Conservation (phyloP, 2,797 vertebrate genomes). For the Heteromormyrus szaboi region DNA sequence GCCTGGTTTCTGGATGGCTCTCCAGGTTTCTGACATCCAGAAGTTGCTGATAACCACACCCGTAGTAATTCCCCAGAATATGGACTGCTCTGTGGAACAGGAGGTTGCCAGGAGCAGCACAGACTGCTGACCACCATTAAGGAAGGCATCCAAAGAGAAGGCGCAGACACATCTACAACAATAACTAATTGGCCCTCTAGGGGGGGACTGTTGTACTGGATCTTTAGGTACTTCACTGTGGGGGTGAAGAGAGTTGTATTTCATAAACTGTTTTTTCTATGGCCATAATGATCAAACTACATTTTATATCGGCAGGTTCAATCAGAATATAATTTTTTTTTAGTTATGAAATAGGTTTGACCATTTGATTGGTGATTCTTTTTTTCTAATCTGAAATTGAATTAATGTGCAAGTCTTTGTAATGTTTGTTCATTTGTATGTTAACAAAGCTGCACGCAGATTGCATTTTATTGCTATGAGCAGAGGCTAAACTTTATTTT, state of each 20-base stretch:
- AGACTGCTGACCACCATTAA: slow-evolving; percentile 49
- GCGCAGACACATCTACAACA: not conserved
- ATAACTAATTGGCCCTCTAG: not conserved
- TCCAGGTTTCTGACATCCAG: slow-evolving; percentile 73
- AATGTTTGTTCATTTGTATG: not conserved
- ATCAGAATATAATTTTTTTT: not conserved
- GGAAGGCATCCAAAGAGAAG: not conserved
- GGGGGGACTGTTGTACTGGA: not conserved
- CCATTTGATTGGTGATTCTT: not conserved
- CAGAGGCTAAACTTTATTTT: not conserved
- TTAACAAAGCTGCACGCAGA: not conserved
- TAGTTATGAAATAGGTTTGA: not conserved
- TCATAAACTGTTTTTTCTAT: not conserved
- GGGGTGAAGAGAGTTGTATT: not conserved
- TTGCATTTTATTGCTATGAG: not conserved
- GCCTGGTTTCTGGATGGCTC: not conserved
- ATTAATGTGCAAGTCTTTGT: not conserved
- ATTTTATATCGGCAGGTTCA: not conserved
- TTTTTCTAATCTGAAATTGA: not conserved
- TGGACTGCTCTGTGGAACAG: slow-evolving; percentile 66
- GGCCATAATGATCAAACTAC: not conserved
- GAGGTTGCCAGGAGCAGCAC: slow-evolving; percentile 63
- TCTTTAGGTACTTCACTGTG: not conserved
- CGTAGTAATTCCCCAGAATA: slow-evolving; percentile 41
- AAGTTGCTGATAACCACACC: slow-evolving; percentile 61